These are phyloP conservation scores for Sisyra terminalis DNA, from an alignment of 2,888 invertebrate species.

Conservation along the genomic window DNA sequence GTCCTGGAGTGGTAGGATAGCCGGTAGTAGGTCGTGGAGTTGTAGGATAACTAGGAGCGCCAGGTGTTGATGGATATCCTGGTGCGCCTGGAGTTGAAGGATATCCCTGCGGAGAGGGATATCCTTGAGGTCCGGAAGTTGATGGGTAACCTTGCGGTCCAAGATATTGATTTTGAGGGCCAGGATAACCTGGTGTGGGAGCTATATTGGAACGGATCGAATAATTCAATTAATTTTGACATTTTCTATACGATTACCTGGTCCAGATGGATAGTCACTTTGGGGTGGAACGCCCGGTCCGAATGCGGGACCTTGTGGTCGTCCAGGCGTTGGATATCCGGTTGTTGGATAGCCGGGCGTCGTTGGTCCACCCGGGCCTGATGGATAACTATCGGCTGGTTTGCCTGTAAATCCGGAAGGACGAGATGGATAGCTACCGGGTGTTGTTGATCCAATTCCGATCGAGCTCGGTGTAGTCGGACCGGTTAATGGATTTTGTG, in stretches of 20 bases:
- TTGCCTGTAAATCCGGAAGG: constrained; percentile 14
- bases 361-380: constrained; percentile 14
- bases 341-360: constrained; percentile 9
- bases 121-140: constrained; percentile 14
- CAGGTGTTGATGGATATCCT: constrained; percentile 11
- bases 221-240: constrained; percentile 17
- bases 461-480: constrained; percentile 8
- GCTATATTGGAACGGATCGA: constrained; percentile 13
- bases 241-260: constrained; percentile 12
- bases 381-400: constrained; percentile 15
- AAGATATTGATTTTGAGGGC: constrained; percentile 12
- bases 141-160: constrained; percentile 13
- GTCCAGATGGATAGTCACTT: constrained; percentile 13
- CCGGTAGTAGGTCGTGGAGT: constrained; percentile 11
- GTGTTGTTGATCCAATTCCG: constrained; percentile 9
- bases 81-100: constrained; percentile 13
- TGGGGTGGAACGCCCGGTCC: constrained; percentile 7
- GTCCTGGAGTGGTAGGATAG: constrained; percentile 13
- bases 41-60: constrained; percentile 13
- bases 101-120: constrained; percentile 19
- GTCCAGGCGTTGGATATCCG: constrained; percentile 10
- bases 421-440: constrained; percentile 13
- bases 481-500: constrained; percentile 36
- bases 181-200: constrained; percentile 7
- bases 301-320: constrained; percentile 9